Percentiles rank a stretch among this genome's conserved stretches.
phyloP scores from a whole-genome alignment of 1,140 invertebrate genomes.

The Rhopalosiphum maidis region DNA sequence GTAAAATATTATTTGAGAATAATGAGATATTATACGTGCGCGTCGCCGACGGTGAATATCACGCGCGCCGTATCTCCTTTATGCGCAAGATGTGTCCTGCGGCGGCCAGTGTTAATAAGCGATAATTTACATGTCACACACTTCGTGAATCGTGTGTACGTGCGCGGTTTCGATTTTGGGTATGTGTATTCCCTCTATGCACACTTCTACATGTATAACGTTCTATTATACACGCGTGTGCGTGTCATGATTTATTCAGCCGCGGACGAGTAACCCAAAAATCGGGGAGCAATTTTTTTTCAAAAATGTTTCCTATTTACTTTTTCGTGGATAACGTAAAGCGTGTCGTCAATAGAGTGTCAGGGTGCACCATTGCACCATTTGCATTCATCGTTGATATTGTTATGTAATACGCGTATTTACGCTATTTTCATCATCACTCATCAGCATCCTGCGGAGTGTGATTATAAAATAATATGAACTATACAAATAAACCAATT shows the following conservation, averaged over 20 bases:
- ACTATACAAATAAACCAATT: not conserved
- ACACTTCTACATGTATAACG: not conserved
- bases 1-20: not conserved
- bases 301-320: not conserved
- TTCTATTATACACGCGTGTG: not conserved
- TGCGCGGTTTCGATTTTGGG: not conserved
- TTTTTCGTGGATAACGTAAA: not conserved
- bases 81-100: not conserved
- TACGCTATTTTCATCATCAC: not conserved
- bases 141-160: not conserved
- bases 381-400: no score
- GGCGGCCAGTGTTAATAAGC: constrained; percentile 28
- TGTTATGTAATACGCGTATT: no score
- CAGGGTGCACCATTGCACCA: not conserved
- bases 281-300: not conserved
- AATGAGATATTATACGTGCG: not conserved
- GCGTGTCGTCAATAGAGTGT: no score
- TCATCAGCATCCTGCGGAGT: not conserved
- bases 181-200: not conserved
- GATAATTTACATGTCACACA: constrained; percentile 47
- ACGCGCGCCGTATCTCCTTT: not conserved
- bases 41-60: not conserved
- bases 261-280: not conserved
- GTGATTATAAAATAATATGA: not conserved
- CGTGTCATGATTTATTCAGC: not conserved